Base-by-base conservation (phyloP, 2,888 invertebrate genomes). In the Bembecia ichneumoniformis region DNA sequence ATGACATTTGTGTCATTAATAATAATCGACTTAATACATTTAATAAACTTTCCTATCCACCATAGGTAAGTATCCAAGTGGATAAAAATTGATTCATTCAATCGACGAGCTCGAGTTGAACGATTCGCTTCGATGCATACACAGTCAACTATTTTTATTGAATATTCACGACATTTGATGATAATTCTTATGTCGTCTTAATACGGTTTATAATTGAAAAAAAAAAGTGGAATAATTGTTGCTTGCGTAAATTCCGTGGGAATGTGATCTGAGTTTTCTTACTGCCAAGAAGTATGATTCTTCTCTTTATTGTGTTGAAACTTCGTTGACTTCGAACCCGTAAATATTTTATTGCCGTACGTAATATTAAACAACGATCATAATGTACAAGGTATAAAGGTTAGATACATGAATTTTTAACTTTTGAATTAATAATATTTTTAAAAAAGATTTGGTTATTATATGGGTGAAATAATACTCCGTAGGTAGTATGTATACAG, bases 71-170 rank as follows among this genome's bases (percentile, higher is more conserved):
- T 65, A 77, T 74, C 66, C 59, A 73, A 59, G 51, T 60, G 54
- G 55, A 71, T 74, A 77, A 48, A n/a, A 77, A 75, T 72, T 69
- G n/a, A 46, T 28, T 46, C 17, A 15, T 13, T 64, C 70, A 80
- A 74, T 63, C 82, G 74, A 73, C 77, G 82, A 80, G 81, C 82
- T 59, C 60, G 68, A 50, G 52, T 82, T 84, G 82, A 77, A 83
- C 87, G 83, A 79, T 66, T 58, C 83, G 84, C 81, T 77, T 57
- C 69, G 74, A 55, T 74, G 74, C 54, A 55, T 74, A 71, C 75
- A 13, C 40, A 40, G 40, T 40, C 14, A 40, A 13, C 40, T n/a
- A 40, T 40, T 40, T 40, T 40, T 40, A 40, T 40, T 40, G 40
- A 40, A 40, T 40, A 13, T 11, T 40, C 14, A 40, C 40, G 13